These are phyloP conservation scores for Sebastes fasciatus DNA, from an alignment of 2,113 vertebrate species.

Conservation along the genomic window DNA sequence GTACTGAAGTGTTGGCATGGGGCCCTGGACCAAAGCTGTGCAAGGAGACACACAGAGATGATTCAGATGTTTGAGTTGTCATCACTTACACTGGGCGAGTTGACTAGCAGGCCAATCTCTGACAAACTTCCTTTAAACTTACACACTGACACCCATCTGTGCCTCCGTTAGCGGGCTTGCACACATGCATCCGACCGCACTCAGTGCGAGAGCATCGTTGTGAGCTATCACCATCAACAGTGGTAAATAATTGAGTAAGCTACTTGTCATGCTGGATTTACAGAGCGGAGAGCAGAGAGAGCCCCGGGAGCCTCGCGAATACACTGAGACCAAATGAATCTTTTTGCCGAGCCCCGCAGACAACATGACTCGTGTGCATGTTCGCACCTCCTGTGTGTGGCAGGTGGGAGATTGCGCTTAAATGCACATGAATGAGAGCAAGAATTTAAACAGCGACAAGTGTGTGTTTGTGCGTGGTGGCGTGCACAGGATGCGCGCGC, in stretches of 20 bases:
- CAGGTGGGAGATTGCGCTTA: conserved; percentile 48
- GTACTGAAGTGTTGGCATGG: conserved; percentile 18
- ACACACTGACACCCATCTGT: conserved; percentile 1
- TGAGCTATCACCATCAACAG: conserved; percentile 66
- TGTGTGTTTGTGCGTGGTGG: conserved; percentile 14
- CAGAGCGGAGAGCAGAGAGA: conserved; percentile 46
- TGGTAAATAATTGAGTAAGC: conserved; percentile 75
- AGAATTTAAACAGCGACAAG: conserved; percentile 31
- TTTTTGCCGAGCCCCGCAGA: conserved; percentile 46
- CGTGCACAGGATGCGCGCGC: not conserved
- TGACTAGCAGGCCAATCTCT: conserved; percentile 3
- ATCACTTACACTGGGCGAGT: conserved; percentile 5
- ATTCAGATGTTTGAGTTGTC: conserved; percentile 10
- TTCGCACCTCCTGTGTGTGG: conserved; percentile 34
- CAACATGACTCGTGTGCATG: conserved; percentile 39
- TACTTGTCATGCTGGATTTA: conserved; percentile 71
- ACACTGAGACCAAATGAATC: conserved; percentile 65
- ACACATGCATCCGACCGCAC: not conserved
- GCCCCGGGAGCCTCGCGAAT: conserved; percentile 52
- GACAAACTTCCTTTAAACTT: conserved; percentile 12
- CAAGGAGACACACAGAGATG: conserved; percentile 3
- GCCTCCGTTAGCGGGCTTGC: not conserved
- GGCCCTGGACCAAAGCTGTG: conserved; percentile 20
- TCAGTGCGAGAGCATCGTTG: conserved; percentile 35
- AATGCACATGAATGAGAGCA: conserved; percentile 27